These are phyloP conservation scores for Papilio xuthus DNA, from an alignment of 1,140 invertebrate genomes.

Conservation along the genomic window DNA sequence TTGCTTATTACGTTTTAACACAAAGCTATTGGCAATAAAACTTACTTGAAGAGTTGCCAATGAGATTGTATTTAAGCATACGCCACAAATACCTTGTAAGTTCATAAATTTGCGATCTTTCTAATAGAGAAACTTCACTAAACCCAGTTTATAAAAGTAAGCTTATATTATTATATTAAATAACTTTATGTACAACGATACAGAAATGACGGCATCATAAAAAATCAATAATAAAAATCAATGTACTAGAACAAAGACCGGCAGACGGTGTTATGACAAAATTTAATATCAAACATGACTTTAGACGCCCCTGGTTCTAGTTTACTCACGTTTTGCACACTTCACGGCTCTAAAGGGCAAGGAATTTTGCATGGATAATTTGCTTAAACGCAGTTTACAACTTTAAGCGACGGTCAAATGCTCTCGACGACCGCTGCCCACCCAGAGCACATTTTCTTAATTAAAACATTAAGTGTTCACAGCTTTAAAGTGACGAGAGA, in stretches of 20 bases:
- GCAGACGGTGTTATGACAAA: constrained; percentile 39
- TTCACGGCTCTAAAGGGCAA: constrained; percentile 40
- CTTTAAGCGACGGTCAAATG: constrained; percentile 55
- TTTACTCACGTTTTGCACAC: constrained; percentile 47
- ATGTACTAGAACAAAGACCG: constrained; percentile 46
- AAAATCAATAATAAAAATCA: constrained; percentile 44
- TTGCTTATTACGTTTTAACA: too few relatives aligned
- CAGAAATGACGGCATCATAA: constrained; percentile 2
- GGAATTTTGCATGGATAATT: constrained; percentile 67
- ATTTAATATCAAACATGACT: constrained; percentile 21
- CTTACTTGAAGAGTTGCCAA: too few relatives aligned
- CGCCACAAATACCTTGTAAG: too few relatives aligned
- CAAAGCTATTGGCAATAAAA: too few relatives aligned
- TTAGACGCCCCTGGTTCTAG: constrained; percentile 8
- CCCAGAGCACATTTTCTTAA: constrained; percentile 61
- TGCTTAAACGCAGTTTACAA: constrained; percentile 63
- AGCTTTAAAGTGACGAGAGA: constrained; percentile 29
- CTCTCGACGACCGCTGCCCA: constrained; percentile 46
- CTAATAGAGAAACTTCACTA: background rate
- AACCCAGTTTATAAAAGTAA: background rate
- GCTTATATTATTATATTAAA: background rate
- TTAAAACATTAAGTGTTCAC: constrained; percentile 59
- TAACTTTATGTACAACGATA: constrained; percentile 7
- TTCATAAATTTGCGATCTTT: too few relatives aligned
- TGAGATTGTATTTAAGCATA: too few relatives aligned